These are phyloP conservation scores for Lepus timidus DNA, from an alignment of 2,113 vertebrate genomes.

Conservation along the genomic window DNA sequence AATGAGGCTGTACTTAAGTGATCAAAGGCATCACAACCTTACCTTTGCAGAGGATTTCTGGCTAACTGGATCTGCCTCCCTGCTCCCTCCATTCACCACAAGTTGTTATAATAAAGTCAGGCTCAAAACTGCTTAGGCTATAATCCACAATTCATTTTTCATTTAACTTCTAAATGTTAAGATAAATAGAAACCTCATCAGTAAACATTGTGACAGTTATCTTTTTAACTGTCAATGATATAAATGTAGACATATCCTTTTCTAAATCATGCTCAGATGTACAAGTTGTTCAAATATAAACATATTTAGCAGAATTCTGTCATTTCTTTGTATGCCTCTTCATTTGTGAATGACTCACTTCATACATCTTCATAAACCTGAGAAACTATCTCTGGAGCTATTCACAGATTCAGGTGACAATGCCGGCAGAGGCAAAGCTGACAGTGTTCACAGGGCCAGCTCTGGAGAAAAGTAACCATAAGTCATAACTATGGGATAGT, in stretches of 20 bases:
- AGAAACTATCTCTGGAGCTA: constrained; percentile 84
- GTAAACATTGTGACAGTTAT: constrained; percentile 82
- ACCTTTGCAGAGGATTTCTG: not conserved
- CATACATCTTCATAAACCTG: constrained; percentile 82
- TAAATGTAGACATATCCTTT: constrained; percentile 77
- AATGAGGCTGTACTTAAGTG: constrained; percentile 28
- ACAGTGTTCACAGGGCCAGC: constrained; percentile 79
- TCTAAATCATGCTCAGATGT: constrained; percentile 79
- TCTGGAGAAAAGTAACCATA: constrained; percentile 74
- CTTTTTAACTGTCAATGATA: constrained; percentile 86
- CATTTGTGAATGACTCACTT: constrained; percentile 85
- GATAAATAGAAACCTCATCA: constrained; percentile 83
- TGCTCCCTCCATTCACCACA: constrained; percentile 33
- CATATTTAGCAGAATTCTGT: constrained; percentile 84
- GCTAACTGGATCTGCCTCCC: not conserved
- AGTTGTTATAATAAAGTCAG: constrained; percentile 65
- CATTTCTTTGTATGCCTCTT: constrained; percentile 83
- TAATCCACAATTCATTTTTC: constrained; percentile 73
- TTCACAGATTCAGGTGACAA: constrained; percentile 81
- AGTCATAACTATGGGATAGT: constrained; percentile 81
- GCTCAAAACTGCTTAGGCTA: constrained; percentile 66
- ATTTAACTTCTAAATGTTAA: constrained; percentile 80
- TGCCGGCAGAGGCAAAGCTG: constrained; percentile 72
- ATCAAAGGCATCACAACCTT: not conserved
- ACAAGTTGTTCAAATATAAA: constrained; percentile 87